Evolutionary conservation across 2,888 invertebrate genomes (phyloP), one percentile per base, ranked within the genome.

Genomic region (Cremastinae sp.): DNA sequence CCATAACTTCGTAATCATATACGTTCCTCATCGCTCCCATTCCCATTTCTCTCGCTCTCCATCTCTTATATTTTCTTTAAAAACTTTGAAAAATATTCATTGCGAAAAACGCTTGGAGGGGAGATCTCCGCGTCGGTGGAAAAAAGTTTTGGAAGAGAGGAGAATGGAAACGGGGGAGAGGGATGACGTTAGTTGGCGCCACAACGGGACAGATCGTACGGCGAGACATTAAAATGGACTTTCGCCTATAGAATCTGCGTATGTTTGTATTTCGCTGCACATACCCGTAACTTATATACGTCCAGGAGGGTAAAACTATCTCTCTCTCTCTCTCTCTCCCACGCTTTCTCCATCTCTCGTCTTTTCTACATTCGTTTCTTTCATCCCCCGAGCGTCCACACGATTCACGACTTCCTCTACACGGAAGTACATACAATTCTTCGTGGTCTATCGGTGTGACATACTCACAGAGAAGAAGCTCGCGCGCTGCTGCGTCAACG

Each of bases 381-480:
- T 14, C 38, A 41, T 61, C 34, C 49, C 54, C 65, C 49, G 53
- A 73, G 49, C 47, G 69, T 53, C 20, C 69, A 47, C 59, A 69
- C 66, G 73, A 79, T 77, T 79, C 79, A 79, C 73, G 79, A 79
- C 77, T 79, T 79, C 79, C 79, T 61, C 45, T 58, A 70, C 69
- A 64, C 79, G 79, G 75, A 77, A 79, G 75, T 75, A 77, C 77
- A 79, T 77, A 77, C 74, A n/a, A n/a, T 73, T 77, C 74, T 77
- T 73, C 58, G 68, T 20, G 53, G 72, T 72, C 59, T 43, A 36
- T 59, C 34, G 66, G 66, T 54, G 36, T 41, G 34, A 43, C 20
- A 4, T 41, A 34, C 16, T 3, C 12, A 41, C 34, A 18, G 14
- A 53, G 47, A 28, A 45, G 38, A 16, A 43, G 28, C 18, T 54